Evolutionary conservation across 2,113 vertebrate genomes (phyloP), one percentile per base, ranked within the genome.

Genomic region (Brachyhypopomus occidentalis): DNA sequence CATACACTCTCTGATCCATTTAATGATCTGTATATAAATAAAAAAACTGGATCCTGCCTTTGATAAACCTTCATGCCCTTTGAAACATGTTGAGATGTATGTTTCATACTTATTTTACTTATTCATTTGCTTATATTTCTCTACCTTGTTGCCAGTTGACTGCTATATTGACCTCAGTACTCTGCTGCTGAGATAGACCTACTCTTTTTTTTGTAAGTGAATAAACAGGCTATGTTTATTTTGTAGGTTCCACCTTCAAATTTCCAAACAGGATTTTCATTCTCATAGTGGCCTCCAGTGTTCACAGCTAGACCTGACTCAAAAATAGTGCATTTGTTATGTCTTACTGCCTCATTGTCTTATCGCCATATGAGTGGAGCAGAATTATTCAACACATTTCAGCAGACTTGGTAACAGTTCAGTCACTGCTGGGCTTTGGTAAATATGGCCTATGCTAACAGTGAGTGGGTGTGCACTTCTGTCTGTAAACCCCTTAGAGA

Each of bases 1-100:
- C 9, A 30, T 34, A 38, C 38, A 75, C 38, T 72, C 9, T 30
- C 20, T n/a, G 56, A 72, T 71, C 34, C 22, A 72, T 14, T 79
- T 62, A 72, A 79, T 72, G 56, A 79, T 79, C 77, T 72, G 55
- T 45, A 76, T 78, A 59, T 36, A 67, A 41, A 62, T 71, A 71
- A 71, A 71, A 78, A 41, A 71, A 59, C 41, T 22, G 23, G 25
- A 27, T 38, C 58, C 70, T 72, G 5, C 22, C 48, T 63, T 79
- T 63, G 78, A 79, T 72, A 30, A 30, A 22, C 19, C 38, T 41
- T 60, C 23, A 34, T 30, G 69, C 22, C 4, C 30, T 67, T 36
- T 34, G 9, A 17, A 36, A 22, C 12, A 67, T 17, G 12, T 4
- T 7, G 34, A 9, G 0, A 20, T 7, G 36, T 9, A 70, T 16